Conservation (phyloP, 2,797 vertebrate genomes). For the Syncerus caffer region DNA sequence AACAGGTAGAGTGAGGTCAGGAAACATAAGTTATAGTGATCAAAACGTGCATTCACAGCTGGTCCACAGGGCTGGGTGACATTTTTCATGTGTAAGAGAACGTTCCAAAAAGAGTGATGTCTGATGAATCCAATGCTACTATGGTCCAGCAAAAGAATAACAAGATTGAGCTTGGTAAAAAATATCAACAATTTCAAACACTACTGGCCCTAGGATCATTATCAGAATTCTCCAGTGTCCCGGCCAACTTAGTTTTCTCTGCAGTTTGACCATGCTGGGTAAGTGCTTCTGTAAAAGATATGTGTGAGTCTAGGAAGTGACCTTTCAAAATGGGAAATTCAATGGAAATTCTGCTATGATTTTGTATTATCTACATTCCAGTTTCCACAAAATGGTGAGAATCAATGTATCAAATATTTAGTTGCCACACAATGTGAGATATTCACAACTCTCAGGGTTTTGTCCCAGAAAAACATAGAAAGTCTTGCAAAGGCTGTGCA, state of each 20-base stretch:
- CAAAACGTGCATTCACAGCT: background rate
- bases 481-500: too few relatives aligned
- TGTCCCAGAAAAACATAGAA: background rate
- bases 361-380: background rate
- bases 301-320: background rate
- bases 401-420: background rate
- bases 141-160: background rate
- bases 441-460: background rate
- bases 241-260: background rate
- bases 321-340: background rate
- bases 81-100: background rate
- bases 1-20: background rate
- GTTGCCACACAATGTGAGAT: accelerated
- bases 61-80: background rate
- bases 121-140: background rate
- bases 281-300: background rate
- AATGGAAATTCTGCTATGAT: background rate
- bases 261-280: background rate
- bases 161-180: background rate
- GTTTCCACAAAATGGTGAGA: background rate
- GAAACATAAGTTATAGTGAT: constrained; percentile 22
- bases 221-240: background rate
- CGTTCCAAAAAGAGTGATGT: background rate
- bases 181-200: background rate
- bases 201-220: background rate